These are phyloP conservation scores for Pollenia labialis DNA, from an alignment of 2,888 invertebrate species.

Conservation along the genomic window DNA sequence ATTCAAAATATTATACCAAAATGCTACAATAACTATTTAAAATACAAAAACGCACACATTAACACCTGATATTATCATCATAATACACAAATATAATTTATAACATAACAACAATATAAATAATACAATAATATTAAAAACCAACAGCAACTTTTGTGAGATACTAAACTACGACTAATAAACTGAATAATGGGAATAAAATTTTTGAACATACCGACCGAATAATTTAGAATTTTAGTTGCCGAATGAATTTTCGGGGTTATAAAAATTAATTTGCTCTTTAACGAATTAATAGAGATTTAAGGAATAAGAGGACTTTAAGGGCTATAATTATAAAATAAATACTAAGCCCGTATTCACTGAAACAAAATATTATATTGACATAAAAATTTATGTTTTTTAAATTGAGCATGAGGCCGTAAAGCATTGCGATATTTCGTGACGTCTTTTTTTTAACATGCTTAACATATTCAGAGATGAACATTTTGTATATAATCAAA, in stretches of 20 bases:
- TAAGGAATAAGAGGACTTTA: no score
- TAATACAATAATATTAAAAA: slow-evolving; percentile 2
- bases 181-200: not conserved
- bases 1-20: slow-evolving; percentile 1
- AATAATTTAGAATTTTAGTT: not conserved
- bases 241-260: not conserved
- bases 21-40: slow-evolving; percentile 15
- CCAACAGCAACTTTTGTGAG: not conserved
- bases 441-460: no score
- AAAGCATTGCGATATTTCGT: no score
- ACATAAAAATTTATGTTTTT: no score
- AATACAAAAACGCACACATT: slow-evolving; percentile 79
- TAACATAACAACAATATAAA: slow-evolving; percentile 35
- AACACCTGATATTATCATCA: slow-evolving; percentile 79
- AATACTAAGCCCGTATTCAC: no score
- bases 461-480: no score
- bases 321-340: no score
- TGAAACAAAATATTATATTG: no score
- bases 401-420: no score
- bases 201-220: not conserved
- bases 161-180: not conserved
- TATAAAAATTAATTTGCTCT: not conserved
- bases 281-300: no score
- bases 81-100: slow-evolving; percentile 44
- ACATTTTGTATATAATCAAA: no score